Conservation (phyloP, 1,140 invertebrate genomes). For the Drosophila albomicans region DNA sequence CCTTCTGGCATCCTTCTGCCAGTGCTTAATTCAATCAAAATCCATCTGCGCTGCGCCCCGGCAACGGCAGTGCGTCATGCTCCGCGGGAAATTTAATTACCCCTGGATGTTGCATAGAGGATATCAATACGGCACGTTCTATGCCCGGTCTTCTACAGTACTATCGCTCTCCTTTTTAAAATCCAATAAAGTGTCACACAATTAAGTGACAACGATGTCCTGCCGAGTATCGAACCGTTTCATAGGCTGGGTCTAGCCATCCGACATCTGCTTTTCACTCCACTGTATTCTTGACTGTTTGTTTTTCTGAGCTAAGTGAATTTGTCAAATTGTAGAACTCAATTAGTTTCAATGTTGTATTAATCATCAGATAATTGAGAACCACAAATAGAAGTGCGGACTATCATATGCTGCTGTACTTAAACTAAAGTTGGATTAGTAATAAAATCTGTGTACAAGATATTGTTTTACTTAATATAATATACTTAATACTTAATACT, state of each 20-base stretch:
- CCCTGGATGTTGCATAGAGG: conserved; percentile 23
- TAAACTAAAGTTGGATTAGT: not conserved
- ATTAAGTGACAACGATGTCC: conserved; percentile 79
- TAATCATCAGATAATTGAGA: conserved; percentile 53
- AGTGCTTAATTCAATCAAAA: conserved; percentile 75
- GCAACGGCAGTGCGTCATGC: conserved; percentile 68
- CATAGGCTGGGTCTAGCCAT: conserved; percentile 16
- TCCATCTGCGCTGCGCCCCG: conserved; percentile 47
- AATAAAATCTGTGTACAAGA: not conserved
- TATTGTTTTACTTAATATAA: too few species aligned
- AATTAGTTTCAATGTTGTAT: conserved; percentile 58
- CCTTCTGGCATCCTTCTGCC: conserved; percentile 23
- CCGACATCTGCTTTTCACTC: conserved; percentile 14
- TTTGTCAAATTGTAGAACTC: conserved; percentile 46
- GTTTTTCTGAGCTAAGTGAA: conserved; percentile 33
- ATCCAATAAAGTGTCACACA: conserved; percentile 81
- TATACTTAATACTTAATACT: too few species aligned
- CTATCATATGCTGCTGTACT: not conserved
- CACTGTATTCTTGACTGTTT: conserved; percentile 43
- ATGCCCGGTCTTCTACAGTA: conserved; percentile 1
- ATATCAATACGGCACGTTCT: conserved; percentile 14
- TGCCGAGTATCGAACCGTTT: conserved; percentile 49
- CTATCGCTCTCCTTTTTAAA: conserved; percentile 68
- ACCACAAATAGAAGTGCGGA: not conserved
- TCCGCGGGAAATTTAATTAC: conserved; percentile 81